phyloP scores from a whole-genome alignment of 2,797 vertebrate genomes.

The Hippopotamyrus pictus region DNA sequence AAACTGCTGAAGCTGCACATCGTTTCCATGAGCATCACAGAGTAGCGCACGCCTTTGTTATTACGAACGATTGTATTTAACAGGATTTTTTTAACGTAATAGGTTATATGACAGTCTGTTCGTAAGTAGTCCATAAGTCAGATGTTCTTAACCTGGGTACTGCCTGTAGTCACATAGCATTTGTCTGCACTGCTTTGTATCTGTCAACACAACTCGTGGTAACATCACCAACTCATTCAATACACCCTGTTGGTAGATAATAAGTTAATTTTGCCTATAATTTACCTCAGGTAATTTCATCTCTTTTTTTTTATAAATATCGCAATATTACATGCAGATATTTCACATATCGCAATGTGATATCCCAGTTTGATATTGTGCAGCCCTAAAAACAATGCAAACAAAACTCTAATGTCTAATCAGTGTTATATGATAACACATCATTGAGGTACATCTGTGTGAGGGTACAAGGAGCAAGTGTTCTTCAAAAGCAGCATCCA shows the following conservation, averaged over 20 bases:
- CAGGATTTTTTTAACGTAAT: neutral
- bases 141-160: neutral
- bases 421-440: neutral
- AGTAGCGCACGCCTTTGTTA: neutral
- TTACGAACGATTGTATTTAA: neutral
- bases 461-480: neutral
- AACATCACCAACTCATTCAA: neutral
- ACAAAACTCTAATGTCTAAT: neutral
- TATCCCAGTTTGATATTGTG: neutral
- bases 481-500: neutral
- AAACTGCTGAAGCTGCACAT: neutral
- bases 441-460: neutral
- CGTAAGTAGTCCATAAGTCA: neutral
- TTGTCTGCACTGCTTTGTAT: neutral
- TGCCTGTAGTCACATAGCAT: neutral
- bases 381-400: neutral
- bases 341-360: neutral
- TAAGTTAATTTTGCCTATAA: neutral
- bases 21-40: neutral
- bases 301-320: neutral
- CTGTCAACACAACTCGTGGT: neutral
- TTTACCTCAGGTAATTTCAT: neutral
- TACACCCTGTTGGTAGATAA: neutral
- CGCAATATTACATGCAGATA: neutral
- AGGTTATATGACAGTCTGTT: neutral